These are phyloP conservation scores for Volucella inflata DNA, from an alignment of 2,888 invertebrate species.

Conservation along the genomic window DNA sequence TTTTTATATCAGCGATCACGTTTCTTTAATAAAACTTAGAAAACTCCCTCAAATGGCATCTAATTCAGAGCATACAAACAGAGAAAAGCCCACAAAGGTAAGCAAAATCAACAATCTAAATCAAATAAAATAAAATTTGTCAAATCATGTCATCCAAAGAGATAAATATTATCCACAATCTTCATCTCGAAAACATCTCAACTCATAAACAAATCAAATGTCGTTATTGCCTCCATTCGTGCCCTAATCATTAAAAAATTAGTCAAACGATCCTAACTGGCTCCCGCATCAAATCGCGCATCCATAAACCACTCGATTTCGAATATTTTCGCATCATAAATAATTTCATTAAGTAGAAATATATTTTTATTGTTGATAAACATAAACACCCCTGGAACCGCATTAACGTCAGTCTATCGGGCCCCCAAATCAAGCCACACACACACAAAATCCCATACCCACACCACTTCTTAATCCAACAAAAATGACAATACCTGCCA, in stretches of 20 bases:
- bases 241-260: slow-evolving; percentile 7
- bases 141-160: too few relatives aligned
- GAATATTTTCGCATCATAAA: slow-evolving; percentile 35
- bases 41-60: too few relatives aligned
- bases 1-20: too few relatives aligned
- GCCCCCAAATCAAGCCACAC: slow-evolving; percentile 19
- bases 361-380: slow-evolving; percentile 35
- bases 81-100: too few relatives aligned
- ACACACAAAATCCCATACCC: neutral
- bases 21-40: too few relatives aligned
- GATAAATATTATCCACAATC: too few relatives aligned
- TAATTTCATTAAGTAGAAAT: slow-evolving; percentile 9
- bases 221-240: neutral
- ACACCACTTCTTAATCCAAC: neutral
- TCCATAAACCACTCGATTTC: slow-evolving; percentile 5
- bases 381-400: slow-evolving; percentile 38
- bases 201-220: neutral
- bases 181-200: too few relatives aligned
- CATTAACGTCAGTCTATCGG: slow-evolving; percentile 34
- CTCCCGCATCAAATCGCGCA: neutral
- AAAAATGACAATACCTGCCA: neutral
- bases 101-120: too few relatives aligned
- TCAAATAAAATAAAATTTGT: too few relatives aligned
- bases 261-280: neutral
- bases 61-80: too few relatives aligned